These are phyloP conservation scores for Nematolebias whitei DNA, from an alignment of 2,113 vertebrate genomes.

Conservation along the genomic window DNA sequence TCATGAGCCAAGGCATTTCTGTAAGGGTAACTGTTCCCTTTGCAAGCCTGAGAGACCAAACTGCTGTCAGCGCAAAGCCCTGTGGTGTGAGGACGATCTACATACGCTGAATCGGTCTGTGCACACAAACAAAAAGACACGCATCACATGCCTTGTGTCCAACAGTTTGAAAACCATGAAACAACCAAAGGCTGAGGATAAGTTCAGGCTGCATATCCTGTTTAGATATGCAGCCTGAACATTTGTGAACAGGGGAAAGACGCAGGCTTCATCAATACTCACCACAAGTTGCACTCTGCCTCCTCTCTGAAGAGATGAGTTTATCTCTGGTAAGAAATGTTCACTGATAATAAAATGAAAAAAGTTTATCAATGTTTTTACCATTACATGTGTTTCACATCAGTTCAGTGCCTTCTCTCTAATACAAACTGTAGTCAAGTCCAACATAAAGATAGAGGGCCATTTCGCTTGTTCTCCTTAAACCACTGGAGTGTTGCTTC, in stretches of 20 bases:
- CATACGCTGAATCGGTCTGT: constrained; percentile 85
- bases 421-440: neutral
- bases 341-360: constrained; percentile 67
- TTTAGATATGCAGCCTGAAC: constrained; percentile 15
- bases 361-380: neutral
- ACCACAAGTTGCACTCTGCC: constrained; percentile 90
- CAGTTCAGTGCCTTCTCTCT: constrained; percentile 8
- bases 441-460: no score
- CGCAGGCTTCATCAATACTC: constrained; percentile 66
- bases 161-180: constrained; percentile 82
- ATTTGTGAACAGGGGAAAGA: constrained; percentile 33
- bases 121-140: constrained; percentile 63
- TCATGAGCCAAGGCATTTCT: constrained; percentile 78
- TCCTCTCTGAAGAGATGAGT: constrained; percentile 80
- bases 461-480: no score
- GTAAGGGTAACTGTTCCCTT: constrained; percentile 75
- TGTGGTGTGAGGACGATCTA: constrained; percentile 82
- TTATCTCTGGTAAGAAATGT: constrained; percentile 87
- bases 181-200: constrained; percentile 11
- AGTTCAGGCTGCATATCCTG: no score
- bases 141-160: constrained; percentile 86
- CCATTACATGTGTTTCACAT: neutral
- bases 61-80: constrained; percentile 79
- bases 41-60: constrained; percentile 79
- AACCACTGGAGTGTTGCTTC: no score